Evolutionary conservation across 1,140 invertebrate genomes (phyloP).

Genomic region (Bathynomus jamesi): DNA sequence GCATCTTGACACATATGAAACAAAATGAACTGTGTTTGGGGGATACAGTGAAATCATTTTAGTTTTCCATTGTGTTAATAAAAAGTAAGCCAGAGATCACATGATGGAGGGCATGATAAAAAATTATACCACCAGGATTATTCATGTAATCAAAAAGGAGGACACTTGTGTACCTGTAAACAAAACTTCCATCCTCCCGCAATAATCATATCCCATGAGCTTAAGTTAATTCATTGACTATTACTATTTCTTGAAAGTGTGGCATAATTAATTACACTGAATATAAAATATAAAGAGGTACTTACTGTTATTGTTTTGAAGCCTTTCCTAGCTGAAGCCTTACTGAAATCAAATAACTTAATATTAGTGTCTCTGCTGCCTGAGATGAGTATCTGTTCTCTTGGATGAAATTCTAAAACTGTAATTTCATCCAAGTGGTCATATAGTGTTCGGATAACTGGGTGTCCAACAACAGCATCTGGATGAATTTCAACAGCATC

Average conservation of each 20-base stretch:
- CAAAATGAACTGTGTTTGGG: no score
- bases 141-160: neutral
- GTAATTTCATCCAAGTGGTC: constrained; percentile 98
- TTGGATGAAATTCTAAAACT: constrained; percentile 91
- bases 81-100: no score
- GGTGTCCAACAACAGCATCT: constrained; percentile 54
- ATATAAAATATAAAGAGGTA: constrained; percentile 40
- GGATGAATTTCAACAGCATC: constrained; percentile 34
- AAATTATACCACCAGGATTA: no score
- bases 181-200: no score
- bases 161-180: neutral
- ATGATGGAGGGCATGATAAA: no score
- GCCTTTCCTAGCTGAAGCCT: constrained; percentile 95
- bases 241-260: no score
- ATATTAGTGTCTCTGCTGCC: constrained; percentile 89
- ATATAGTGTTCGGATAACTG: constrained; percentile 96
- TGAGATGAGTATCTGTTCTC: constrained; percentile 83
- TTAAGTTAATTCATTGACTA: neutral
- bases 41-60: no score
- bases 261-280: no score
- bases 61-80: no score
- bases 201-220: neutral
- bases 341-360: constrained; percentile 95
- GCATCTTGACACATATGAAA: no score
- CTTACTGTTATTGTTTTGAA: constrained; percentile 73